Evolutionary conservation across 35 echinoderm and acorn worm species (phyloP).

Genomic region (Lytechinus variegatus): DNA sequence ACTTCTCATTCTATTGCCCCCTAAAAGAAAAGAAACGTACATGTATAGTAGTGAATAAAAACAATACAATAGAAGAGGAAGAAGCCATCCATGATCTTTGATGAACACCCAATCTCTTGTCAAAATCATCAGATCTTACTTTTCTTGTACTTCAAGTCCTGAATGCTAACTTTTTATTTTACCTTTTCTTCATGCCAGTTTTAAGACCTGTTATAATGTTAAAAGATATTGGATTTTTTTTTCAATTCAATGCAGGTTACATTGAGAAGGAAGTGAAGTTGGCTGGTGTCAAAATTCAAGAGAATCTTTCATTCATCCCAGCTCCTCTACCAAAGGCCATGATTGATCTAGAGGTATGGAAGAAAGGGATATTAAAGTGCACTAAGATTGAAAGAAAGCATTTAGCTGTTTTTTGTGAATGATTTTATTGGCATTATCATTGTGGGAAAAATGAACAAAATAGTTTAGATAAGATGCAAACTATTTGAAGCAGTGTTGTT

Average conservation of each 20-base stretch:
- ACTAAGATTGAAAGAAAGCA: not conserved
- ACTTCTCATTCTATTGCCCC: no score
- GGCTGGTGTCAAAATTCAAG: constrained; percentile 67
- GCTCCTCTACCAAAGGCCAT: constrained; percentile 87
- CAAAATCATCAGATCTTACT: no score
- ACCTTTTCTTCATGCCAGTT: no score
- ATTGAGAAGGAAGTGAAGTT: constrained; percentile 84
- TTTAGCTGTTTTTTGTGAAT: not conserved
- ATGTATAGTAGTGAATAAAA: no score
- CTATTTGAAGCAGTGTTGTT: not conserved
- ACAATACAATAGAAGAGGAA: no score
- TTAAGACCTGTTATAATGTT: no score
- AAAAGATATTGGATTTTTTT: no score
- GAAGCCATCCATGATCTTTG: no score
- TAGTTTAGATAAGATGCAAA: not conserved
- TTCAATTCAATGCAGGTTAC: constrained; percentile 67
- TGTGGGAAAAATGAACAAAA: not conserved
- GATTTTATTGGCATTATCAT: not conserved
- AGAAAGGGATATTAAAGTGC: not conserved
- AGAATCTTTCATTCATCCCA: constrained; percentile 58
- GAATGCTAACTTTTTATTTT: no score
- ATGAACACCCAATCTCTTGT: no score
- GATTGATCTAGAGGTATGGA: constrained; percentile 92
- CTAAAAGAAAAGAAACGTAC: no score
- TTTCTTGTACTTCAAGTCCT: no score